phyloP scores from a whole-genome alignment of 2,888 invertebrate genomes.

The Amiota mariae region DNA sequence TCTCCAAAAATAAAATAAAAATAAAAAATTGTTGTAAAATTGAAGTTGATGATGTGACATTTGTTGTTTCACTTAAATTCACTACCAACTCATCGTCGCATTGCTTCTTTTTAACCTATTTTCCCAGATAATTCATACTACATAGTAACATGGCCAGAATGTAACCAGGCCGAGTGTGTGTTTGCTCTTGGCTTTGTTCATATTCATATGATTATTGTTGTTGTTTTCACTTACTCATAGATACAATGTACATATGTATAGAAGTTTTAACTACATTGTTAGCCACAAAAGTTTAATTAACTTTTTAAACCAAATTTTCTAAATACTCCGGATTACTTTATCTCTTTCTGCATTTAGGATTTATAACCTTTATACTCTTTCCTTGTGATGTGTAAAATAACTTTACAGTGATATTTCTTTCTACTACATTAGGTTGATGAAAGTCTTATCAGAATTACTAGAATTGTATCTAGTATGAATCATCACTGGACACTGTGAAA shows the following conservation, averaged over 20 bases:
- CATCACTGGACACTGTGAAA: no score
- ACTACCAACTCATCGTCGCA: background rate
- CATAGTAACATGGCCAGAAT: background rate
- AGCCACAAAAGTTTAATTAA: constrained; percentile 57
- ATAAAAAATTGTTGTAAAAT: no score
- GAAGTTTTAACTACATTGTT: constrained; percentile 31
- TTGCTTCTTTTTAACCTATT: background rate
- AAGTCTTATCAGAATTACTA: no score
- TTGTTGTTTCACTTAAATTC: no score
- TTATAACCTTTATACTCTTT: constrained; percentile 11
- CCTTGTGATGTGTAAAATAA: background rate
- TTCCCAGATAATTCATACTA: no score
- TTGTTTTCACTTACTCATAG: background rate
- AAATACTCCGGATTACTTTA: constrained; percentile 41
- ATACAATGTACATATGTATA: background rate
- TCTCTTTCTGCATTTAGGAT: constrained; percentile 1
- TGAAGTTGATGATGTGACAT: no score
- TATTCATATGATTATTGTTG: constrained; percentile 11
- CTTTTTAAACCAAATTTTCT: constrained; percentile 54
- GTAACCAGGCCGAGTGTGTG: background rate
- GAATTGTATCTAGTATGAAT: no score
- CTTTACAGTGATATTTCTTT: no score
- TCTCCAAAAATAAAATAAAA: no score
- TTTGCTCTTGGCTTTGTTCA: background rate
- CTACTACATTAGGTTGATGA: no score